Base-by-base conservation (phyloP, 1,140 invertebrate genomes). In the Formica selysi region DNA sequence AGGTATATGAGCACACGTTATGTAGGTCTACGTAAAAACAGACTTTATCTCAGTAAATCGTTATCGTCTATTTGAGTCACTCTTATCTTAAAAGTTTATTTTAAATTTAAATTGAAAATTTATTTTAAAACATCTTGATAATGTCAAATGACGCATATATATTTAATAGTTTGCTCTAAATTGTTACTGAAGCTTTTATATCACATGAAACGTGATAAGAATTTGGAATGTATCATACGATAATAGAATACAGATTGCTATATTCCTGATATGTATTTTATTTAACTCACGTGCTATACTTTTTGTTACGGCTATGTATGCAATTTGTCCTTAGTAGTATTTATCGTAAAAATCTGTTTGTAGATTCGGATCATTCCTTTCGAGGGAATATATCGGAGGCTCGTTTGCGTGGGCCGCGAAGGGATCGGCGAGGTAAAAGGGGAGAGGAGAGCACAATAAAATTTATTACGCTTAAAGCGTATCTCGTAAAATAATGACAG, bases 401-500 rank as follows among this genome's bases (percentile, higher is more conserved):
- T n/a, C 48, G 59, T 61, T 88, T 59, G 76, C 80, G 83, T 74
- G 76, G 59, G 38, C 62, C 48, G 87, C 29, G 32, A 65, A 61
- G 44, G 59, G 48, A 89, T 78, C 85, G 67, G 76, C 44, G 73
- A 19, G 36, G 48, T 51, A 41, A 7, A 59, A 13, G n/a, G 41
- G n/a, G 16, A 79, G 26, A 61, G 68, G 48, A 51, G 26, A 48
- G 51, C 62, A 76, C 89, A 90, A 88, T 90, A 90, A 90, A 88
- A 90, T 90, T 90, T 90, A 91, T 91, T 91, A 91, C 87, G 73
- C 59, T 83, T 71, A 88, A 90, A 90, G 67, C 86, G 86, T 88
- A 90, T 90, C 89, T 90, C 86, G 89, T 91, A 90, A 90, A 91
- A 91, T 91, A 91, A 91, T 91, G 89, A 91, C 84, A 91, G 86